Evolutionary conservation across 1,140 invertebrate species (phyloP), one percentile per base, ranked within the genome.

Genomic region (Pomacea maculata): DNA sequence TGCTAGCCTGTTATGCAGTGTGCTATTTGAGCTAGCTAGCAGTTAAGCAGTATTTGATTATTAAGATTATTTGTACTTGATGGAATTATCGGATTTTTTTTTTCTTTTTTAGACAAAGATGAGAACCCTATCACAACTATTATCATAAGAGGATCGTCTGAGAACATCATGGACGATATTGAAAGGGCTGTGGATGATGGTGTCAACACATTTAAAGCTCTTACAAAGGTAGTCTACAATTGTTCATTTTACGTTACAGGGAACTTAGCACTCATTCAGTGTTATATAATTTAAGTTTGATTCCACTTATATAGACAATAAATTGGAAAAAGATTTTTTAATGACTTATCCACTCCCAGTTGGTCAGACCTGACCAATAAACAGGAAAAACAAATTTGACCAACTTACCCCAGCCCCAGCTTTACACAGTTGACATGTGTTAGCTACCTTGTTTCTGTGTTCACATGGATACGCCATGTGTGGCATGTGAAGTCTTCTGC

Each of bases 151-250:
- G 99, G 98, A 0, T 95, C 99, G 1, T 99, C 98, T 25, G 97
- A 99, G 81, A 99, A 99, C 90, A 97, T 97, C 83, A 98, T 99
- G 96, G 99, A 99, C 92, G 99, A 99, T 86, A 96, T 99, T 88
- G 99, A 99, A 92, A 93, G 99, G 85, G 97, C 98, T 63, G 95
- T 99, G 86, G 97, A 99, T 92, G 99, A 99, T 93, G 99, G 97
- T 85, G 97, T 99, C 7, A 99, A 99, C 89, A 99, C 97, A 34
- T 99, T 97, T 92, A 99, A 99, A 91, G 95, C 95, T 71, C 91
- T 98, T 55, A 94, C 95, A 45, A 93, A 93, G 88, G 93, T 94
- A 83, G 80, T 73, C 29, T n/a, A 0, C 14, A 64, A 14, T 34
- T 70, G 11, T 70, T 70, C 34, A 45, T 45, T 45, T 45, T 45